These are phyloP conservation scores for Ciconia boyciana DNA, from an alignment of 2,113 vertebrate genomes.

Conservation along the genomic window DNA sequence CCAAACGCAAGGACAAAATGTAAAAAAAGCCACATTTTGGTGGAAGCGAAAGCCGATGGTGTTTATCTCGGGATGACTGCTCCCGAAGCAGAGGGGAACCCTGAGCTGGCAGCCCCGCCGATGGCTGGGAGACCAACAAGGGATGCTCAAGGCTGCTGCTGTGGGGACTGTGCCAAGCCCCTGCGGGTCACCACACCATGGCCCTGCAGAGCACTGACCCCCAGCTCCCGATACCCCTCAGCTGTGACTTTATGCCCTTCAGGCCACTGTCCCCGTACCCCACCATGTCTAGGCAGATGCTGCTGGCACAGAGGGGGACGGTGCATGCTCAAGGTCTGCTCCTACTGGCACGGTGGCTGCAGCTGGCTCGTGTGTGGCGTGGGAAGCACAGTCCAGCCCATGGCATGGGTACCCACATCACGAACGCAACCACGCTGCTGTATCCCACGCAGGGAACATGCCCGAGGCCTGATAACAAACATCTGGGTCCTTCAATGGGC, in stretches of 20 bases:
- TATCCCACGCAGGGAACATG: accelerated
- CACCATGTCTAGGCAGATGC: not conserved
- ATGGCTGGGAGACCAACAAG: not conserved
- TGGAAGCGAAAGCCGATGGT: not conserved
- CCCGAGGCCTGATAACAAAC: too few relatives aligned
- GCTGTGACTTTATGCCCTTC: not conserved
- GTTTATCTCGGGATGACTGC: not conserved
- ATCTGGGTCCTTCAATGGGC: not conserved
- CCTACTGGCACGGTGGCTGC: accelerated
- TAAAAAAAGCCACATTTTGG: not conserved
- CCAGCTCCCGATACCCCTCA: not conserved
- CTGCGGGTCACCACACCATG: accelerated
- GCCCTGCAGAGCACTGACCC: not conserved
- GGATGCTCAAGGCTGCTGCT: not conserved
- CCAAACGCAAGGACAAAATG: not conserved
- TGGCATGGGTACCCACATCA: not conserved
- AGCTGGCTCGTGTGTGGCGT: accelerated
- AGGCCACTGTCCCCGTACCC: not conserved
- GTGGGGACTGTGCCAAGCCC: accelerated
- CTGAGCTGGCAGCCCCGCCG: not conserved
- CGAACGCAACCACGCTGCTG: accelerated
- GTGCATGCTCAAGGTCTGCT: not conserved
- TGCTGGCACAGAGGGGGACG: not conserved
- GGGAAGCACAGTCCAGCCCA: not conserved
- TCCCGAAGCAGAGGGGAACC: not conserved